Base-by-base conservation (phyloP, 2,888 invertebrate genomes). In the Cyclophora albipunctata region DNA sequence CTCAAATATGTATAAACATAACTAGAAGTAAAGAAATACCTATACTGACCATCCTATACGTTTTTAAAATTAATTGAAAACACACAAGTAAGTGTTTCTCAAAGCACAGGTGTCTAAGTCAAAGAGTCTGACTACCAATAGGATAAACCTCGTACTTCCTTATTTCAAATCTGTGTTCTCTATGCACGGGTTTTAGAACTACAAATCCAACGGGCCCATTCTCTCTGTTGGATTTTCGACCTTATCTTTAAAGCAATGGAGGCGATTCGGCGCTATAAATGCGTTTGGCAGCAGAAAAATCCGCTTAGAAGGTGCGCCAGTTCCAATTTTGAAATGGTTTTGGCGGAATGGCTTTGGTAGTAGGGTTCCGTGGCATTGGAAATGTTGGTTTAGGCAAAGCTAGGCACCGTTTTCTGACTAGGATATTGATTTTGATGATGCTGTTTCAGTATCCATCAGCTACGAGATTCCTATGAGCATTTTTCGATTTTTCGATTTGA, bases 291-390 rank as follows among this genome's bases (percentile, higher is more conserved):
- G 55, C 54, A 66, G 69, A 75, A 71, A 78, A 82, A 82, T 81
- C 81, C 79, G 76, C 77, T 82, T 78, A 79, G 73, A 64, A 72
- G 70, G 68, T 71, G 71, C 70, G 73, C 78, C 71, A 69, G 73
- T 80, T 82, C 73, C 79, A 81, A 83, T 81, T 84, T 81, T 76
- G 73, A 80, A 82, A 81, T 81, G 75, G 76, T 78, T 81, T 78
- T 71, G 71, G 75, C 67, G 67, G 69, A 74, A 75, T 63, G 65
- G 70, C 64, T 60, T 57, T 57, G 71, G 75, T 77, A 66, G 59
- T 58, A 53, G 64, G 52, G 59, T 64, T 57, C 62, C 44, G 50
- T 58, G 42, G 51, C 42, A 46, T 20, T 20, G 20, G 20, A 20
- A 20, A 20, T 20, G 20, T 20, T 20, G 20, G 20, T 20, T 20